Base-by-base conservation (phyloP, 1,140 invertebrate genomes). In the Gonatopus flavifemur region DNA sequence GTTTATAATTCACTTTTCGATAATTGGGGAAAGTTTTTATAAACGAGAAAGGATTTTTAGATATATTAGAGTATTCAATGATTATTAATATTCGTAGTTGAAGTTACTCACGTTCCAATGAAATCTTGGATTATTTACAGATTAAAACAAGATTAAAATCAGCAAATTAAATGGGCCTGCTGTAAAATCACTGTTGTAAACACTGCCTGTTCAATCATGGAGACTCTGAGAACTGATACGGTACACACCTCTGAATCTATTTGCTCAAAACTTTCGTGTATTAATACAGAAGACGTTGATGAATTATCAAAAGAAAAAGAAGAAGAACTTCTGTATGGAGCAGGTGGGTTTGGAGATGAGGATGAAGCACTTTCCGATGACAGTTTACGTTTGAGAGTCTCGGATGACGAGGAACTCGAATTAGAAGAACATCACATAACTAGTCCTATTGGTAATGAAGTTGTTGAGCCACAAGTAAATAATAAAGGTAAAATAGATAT, bases 321-420 rank as follows among this genome's bases (percentile, higher is more conserved):
- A 43, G 66, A 67, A 15, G 63, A 69, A 19, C 49, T 66, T 35
- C 67, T 74, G 35, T 71, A 55, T 42, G 57, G 57, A 35, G 38
- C 33, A 40, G 66, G 63, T 41, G 70, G 74, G 19, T 59, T 60
- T 30, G 68, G 64, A 13, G 71, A 77, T 41, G 72, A 70, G 32
- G 74, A 77, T 30, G 67, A 74, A 46, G 61, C 59, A 32, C 44
- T 71, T 1, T 72, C 71, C 7, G 70, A 74, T 55, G 71, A 72
- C 42, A 73, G 70, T 49, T 59, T 75, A 16, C 68, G 69, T 41
- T 69, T 77, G 42, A 71, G 64, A 56, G 32, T 72, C n/a, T 74
- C 72, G 13, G 74, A 76, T 56, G 74, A 71, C 40, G 72, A 75
- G 19, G 70, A 74, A 10, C 16, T 30, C 45, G 49, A 57, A 19